These are phyloP conservation scores for Ernsta delagoae DNA, from an alignment of 2,888 invertebrate genomes.

Conservation along the genomic window DNA sequence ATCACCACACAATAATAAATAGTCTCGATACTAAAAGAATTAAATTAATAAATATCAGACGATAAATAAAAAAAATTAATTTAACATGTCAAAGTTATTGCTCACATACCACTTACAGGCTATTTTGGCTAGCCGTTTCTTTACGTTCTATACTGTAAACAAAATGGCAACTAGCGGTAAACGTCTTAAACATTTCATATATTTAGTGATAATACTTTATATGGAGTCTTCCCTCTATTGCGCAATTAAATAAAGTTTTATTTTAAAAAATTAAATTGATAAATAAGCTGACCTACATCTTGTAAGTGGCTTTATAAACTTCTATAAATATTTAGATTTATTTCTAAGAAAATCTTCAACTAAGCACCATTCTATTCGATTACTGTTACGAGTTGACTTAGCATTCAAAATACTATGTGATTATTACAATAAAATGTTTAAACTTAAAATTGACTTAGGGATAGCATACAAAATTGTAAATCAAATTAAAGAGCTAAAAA, in stretches of 20 bases:
- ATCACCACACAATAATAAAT: slow-evolving; percentile 82
- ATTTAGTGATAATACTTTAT: slow-evolving; percentile 53
- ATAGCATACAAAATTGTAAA: slow-evolving; percentile 60
- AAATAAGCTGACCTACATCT: slow-evolving; percentile 47
- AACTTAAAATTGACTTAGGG: slow-evolving; percentile 74
- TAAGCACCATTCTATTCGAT: slow-evolving; percentile 85
- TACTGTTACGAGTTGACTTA: slow-evolving; percentile 77
- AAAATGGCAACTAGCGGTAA: slow-evolving; percentile 36
- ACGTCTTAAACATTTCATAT: slow-evolving; percentile 58
- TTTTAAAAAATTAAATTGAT: slow-evolving; percentile 47
- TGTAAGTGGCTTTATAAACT: slow-evolving; percentile 62
- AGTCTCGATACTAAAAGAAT: slow-evolving; percentile 69
- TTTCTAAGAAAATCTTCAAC: slow-evolving; percentile 72
- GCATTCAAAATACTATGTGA: slow-evolving; percentile 73
- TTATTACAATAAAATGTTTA: slow-evolving; percentile 63
- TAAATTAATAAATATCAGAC: slow-evolving; percentile 65
- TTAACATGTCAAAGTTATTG: slow-evolving; percentile 50
- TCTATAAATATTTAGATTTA: slow-evolving; percentile 72
- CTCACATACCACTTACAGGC: slow-evolving; percentile 55
- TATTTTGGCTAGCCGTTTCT: slow-evolving; percentile 54
- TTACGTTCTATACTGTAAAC: slow-evolving; percentile 46
- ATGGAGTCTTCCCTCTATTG: slow-evolving; percentile 19
- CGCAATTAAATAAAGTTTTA: slow-evolving; percentile 28
- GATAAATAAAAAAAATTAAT: slow-evolving; percentile 49
- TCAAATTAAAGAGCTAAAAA: slow-evolving; percentile 62